Base-by-base conservation (phyloP, 2,888 invertebrate species). In the Dicycla oo region DNA sequence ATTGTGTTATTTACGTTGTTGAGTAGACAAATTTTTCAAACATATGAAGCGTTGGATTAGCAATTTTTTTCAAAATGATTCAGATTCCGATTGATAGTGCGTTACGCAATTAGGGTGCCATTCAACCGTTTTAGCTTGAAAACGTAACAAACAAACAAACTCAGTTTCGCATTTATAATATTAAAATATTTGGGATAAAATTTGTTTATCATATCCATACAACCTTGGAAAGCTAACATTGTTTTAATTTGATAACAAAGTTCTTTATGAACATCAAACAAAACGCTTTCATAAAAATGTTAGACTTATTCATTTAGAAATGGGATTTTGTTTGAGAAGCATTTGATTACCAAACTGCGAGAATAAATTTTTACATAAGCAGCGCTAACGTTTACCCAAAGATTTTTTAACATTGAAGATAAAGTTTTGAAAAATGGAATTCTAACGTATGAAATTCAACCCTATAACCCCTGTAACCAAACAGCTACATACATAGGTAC, bases 211-310 rank as follows among this genome's bases (percentile, higher is more conserved):
- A 11, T 23, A 13, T 2, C 38, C 38, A 30, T 30, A 30, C 30
- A 34, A 2, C 26, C 3, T n/a, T 65, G 43, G 18, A 10, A n/a
- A 56, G 4, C 26, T 0, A 43, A 56, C 11, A 26, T n/a, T n/a
- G 43, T 57, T 57, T n/a, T 57, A 6, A 43, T 65, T 65, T n/a
- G 10, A 26, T 57, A n/a, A 30, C 6, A 65, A 65, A 43, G n/a
- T 20, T n/a, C 13, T 20, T 30, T 20, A 53, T 18, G 40, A 49
- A 23, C 5, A 64, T 53, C 7, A 20, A n/a, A 57, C n/a, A 15
- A 43, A 45, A 30, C 11, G 20, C 23, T 30, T 56, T 43, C 6
- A 57, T 57, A 0, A 7, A n/a, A 30, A 34, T 54, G 26, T 30
- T 54, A 18, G n/a, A n/a, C n/a, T 18, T 18, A 26, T 64, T 43